Base-by-base conservation (phyloP, 2,797 vertebrate genomes). In the Numenius phaeopus region DNA sequence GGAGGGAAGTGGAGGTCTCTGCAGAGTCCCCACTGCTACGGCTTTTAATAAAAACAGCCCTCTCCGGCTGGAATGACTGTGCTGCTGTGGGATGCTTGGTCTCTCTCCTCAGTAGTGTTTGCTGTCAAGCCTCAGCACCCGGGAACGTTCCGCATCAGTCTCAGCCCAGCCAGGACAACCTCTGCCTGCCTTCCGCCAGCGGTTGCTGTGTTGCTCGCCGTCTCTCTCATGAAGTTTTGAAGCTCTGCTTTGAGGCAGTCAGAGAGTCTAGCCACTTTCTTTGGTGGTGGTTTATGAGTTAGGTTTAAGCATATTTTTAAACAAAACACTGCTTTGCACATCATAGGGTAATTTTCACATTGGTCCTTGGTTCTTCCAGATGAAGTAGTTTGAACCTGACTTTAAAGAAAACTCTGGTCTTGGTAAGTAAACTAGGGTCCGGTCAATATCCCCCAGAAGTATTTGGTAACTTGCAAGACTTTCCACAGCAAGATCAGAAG, bases 61-160 rank as follows among this genome's bases (percentile, higher is more conserved):
- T 52, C 42, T 73, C 37, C 42, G 1, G 1, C 58, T 39, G 67
- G 26, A 65, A 59, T 23, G 26, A 32, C 40, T 19, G 17, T 12
- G 4, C 52, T 79, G 34, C 54, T 80, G 39, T 40, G 2, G 9
- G n/a, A 46, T 1, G 2, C 40, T 52, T 37, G 34, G 42, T 70
- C 20, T 40, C 47, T 37, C 22, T 82, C 47, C 62, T 58, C 16
- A 11, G 0, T 0, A 0, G 23, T 3, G 9, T 61, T 47, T 50
- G n/a, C 78, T 50, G 49, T 50, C 49, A 50, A 29, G 20, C 9
- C 46, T 30, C 47, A 64, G 44, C 32, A 2, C 4, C 0, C 12
- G 19, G 61, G 32, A 52, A 59, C 8, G 1, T 10, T 23, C 26
- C 22, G 46, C 50, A 19, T 50, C 1, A 3, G 16, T 5, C 34